Base-by-base conservation (phyloP, 2,888 invertebrate species). In the Rosalia funebris region DNA sequence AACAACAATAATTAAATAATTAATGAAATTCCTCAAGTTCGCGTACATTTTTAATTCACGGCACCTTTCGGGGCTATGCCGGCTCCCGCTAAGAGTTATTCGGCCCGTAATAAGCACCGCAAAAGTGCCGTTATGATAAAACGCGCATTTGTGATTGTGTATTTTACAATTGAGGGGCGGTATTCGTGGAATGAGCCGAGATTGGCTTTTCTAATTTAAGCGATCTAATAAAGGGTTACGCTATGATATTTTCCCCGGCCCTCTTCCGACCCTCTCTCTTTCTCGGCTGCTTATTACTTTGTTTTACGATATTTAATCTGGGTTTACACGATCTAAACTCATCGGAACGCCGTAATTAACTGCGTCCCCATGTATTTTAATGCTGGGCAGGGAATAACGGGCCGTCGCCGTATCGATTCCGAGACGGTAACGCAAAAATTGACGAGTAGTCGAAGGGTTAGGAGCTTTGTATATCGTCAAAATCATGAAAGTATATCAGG, bases 161-260 rank as follows among this genome's bases (percentile, higher is more conserved):
- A 77, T 75, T 76, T 76, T 75, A 76, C 76, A 77, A 76, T 76
- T 76, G 77, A 73, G 76, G 75, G 70, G 69, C 73, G 74, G 75
- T 70, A 76, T 72, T 75, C 71, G 66, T 58, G 75, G 75, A 74
- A 76, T 76, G 76, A 74, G 74, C 72, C 72, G 76, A 75, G 77
- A 79, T 79, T 78, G 77, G 78, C 78, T 78, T 77, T 79, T 79
- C 78, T 77, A 78, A 79, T 79, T 79, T 77, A 76, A 74, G 76
- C 76, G 76, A 71, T 76, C 76, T 75, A 77, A 76, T 77, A 77
- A 78, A 77, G 78, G 78, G 77, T 78, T 77, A 69, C 61, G 64
- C 65, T 47, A 55, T 64, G 68, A 76, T 77, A 76, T 76, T 75
- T 75, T 75, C 76, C 73, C 71, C 73, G 53, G 56, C 60, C 63